Evolutionary conservation across 1,140 invertebrate species (phyloP).

Genomic region (Geopemphigus sp.): DNA sequence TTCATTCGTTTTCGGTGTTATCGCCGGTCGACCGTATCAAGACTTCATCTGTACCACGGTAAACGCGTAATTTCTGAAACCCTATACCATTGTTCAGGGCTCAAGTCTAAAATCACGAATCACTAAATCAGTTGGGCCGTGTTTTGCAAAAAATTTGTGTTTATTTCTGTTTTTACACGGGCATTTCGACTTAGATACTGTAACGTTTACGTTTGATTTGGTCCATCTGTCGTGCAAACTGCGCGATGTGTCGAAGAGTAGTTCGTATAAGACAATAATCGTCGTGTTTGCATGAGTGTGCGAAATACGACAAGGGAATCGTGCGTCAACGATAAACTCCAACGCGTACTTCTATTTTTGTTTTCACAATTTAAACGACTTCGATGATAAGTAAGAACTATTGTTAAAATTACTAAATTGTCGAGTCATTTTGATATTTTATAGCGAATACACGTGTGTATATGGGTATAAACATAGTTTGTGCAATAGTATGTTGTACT

Average conservation of each 20-base stretch:
- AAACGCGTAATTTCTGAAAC: background rate
- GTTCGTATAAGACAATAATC: background rate
- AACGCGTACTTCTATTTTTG: background rate
- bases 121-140: conserved; percentile 27
- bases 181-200: background rate
- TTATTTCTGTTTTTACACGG: background rate
- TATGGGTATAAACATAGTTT: background rate
- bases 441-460: background rate
- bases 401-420: background rate
- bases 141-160: background rate
- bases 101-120: conserved; percentile 15
- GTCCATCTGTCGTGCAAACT: background rate
- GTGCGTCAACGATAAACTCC: background rate
- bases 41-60: background rate
- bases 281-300: background rate
- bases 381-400: background rate
- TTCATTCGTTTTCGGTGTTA: background rate
- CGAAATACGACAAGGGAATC: background rate
- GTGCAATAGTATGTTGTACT: background rate
- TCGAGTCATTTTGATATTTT: conserved; percentile 8
- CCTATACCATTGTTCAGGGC: background rate
- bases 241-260: background rate
- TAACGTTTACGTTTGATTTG: background rate
- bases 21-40: background rate
- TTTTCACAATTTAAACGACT: background rate